Evolutionary conservation across 2,888 invertebrate species (phyloP).

Genomic region (Emmelina monodactyla): DNA sequence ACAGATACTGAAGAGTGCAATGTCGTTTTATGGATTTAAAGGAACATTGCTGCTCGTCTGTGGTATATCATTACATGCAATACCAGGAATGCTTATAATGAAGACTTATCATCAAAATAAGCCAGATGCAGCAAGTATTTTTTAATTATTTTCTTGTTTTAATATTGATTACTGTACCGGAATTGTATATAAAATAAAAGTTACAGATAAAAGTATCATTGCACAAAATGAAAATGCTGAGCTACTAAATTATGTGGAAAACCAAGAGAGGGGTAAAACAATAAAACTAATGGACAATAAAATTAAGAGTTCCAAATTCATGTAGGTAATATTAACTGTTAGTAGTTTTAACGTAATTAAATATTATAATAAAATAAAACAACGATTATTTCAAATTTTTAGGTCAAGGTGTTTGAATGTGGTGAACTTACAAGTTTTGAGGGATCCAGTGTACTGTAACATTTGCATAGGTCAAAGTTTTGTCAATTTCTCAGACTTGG

Average conservation of each 20-base stretch:
- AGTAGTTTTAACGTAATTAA: constrained; percentile 3
- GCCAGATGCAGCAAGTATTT: constrained; percentile 43
- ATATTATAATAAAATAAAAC: no score
- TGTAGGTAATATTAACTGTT: constrained; percentile 7
- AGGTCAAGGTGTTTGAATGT: constrained; percentile 24
- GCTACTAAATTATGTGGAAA: constrained; percentile 24
- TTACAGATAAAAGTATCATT: constrained; percentile 21
- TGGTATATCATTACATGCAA: constrained; percentile 65
- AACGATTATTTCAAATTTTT: no score
- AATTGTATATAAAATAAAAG: constrained; percentile 14
- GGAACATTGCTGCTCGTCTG: constrained; percentile 68
- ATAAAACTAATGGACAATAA: constrained; percentile 6
- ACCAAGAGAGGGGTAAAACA: constrained; percentile 10
- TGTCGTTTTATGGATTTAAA: constrained; percentile 66
- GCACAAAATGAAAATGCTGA: constrained; percentile 25
- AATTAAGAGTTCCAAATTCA: constrained; percentile 3
- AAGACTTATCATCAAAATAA: constrained; percentile 34
- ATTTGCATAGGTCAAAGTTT: constrained; percentile 69
- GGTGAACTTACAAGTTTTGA: constrained; percentile 54
- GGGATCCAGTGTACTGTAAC: constrained; percentile 62
- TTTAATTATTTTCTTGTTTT: constrained; percentile 17
- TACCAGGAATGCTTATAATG: constrained; percentile 68
- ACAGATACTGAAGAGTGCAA: constrained; percentile 52
- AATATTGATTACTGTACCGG: constrained; percentile 9
- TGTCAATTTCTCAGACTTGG: constrained; percentile 68